A percentile compares a stretch with the other conserved stretches of the same genome.
Evolutionary conservation across 2,113 vertebrate genomes (phyloP).

Genomic region (Thamnaconus septentrionalis): DNA sequence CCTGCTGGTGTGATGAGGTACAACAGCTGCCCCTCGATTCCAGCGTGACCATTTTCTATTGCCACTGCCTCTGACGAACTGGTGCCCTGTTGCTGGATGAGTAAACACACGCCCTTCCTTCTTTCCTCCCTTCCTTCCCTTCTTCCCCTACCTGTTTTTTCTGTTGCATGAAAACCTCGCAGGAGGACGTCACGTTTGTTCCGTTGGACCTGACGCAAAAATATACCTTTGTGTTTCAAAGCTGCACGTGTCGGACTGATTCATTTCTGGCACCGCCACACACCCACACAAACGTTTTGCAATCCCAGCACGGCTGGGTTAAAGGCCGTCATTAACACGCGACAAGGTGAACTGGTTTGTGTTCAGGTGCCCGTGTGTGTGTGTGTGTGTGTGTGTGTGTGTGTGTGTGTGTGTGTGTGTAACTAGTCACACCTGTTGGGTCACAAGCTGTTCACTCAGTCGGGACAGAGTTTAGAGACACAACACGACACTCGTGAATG

Average conservation of each 20-base stretch:
- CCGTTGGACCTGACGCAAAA: slow-evolving; percentile 64
- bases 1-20: slow-evolving; percentile 66
- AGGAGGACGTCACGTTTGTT: slow-evolving; percentile 72
- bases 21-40: slow-evolving; percentile 27
- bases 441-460: slow-evolving; percentile 6
- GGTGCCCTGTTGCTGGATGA: slow-evolving; percentile 55
- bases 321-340: no score
- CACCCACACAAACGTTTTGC: no score
- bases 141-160: slow-evolving; percentile 53
- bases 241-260: slow-evolving; percentile 35
- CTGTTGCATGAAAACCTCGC: slow-evolving; percentile 79
- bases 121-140: not conserved
- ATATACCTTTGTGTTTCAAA: slow-evolving; percentile 78
- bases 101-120: slow-evolving; percentile 3
- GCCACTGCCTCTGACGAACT: slow-evolving; percentile 63
- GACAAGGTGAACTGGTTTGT: no score
- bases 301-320: no score
- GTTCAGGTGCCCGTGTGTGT: not conserved
- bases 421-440: slow-evolving; percentile 53
- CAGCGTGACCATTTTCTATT: slow-evolving; percentile 41
- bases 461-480: not conserved
- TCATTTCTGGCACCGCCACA: slow-evolving; percentile 21
- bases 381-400: not conserved
- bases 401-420: not conserved
- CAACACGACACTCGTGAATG: not conserved